Conservation (phyloP, 1,140 invertebrate genomes). For the Teleogryllus occipitalis region DNA sequence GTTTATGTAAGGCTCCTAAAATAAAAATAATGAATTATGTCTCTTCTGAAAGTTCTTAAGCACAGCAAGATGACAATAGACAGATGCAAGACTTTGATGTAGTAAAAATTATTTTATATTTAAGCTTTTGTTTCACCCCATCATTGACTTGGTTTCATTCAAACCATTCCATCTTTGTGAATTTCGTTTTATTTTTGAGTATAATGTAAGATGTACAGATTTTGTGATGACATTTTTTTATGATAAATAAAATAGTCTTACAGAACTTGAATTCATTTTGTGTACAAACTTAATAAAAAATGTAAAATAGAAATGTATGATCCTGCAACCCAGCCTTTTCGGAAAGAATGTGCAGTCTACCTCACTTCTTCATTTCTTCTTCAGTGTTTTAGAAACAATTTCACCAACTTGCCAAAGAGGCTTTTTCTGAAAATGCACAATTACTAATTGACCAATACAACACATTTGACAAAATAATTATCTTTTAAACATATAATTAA, state of each 20-base stretch:
- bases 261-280: neutral
- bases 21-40: neutral
- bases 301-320: too few relatives aligned
- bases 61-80: neutral
- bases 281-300: too few relatives aligned
- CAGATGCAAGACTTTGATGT: neutral
- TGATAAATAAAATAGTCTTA: conserved; percentile 6
- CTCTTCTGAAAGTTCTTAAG: neutral
- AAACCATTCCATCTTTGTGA: neutral
- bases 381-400: too few relatives aligned
- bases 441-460: too few relatives aligned
- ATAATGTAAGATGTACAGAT: neutral
- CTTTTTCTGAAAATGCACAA: too few relatives aligned
- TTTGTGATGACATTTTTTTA: neutral
- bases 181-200: neutral
- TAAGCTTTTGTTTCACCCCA: neutral
- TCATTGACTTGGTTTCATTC: neutral
- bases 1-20: neutral
- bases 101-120: neutral
- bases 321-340: too few relatives aligned
- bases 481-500: too few relatives aligned
- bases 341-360: too few relatives aligned
- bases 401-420: too few relatives aligned
- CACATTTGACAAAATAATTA: too few relatives aligned
- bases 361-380: too few relatives aligned